Evolutionary conservation across 1,140 invertebrate species (phyloP).

Genomic region (Notospermus geniculatus): DNA sequence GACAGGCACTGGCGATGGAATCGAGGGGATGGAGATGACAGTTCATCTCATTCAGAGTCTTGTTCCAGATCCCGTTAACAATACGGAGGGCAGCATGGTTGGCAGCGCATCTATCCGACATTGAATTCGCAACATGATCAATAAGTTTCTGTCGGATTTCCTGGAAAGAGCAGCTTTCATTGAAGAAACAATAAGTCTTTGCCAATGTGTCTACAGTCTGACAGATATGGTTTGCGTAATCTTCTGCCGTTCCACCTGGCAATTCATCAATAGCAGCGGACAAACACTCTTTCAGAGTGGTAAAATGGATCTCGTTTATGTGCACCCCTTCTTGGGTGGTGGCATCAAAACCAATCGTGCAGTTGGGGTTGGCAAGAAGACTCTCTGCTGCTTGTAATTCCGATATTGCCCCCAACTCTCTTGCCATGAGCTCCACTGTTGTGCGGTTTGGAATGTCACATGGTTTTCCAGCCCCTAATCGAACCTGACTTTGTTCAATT

Average conservation of each 20-base stretch:
- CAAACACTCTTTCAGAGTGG: neutral
- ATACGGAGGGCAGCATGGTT: slow-evolving; percentile 10
- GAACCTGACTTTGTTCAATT: too few relatives aligned
- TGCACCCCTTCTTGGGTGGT: slow-evolving; percentile 12
- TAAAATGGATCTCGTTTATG: slow-evolving; percentile 7
- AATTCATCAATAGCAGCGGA: slow-evolving; percentile 2
- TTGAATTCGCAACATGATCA: slow-evolving; percentile 13
- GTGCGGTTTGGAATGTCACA: neutral
- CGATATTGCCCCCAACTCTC: neutral
- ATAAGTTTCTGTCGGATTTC: slow-evolving; percentile 11
- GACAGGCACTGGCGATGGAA: slow-evolving; percentile 11
- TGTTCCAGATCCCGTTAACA: neutral
- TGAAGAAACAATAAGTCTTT: neutral
- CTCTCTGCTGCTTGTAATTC: neutral
- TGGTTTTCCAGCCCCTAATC: too few relatives aligned
- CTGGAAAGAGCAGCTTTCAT: neutral
- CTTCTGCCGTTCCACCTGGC: slow-evolving; percentile 9
- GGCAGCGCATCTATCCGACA: slow-evolving; percentile 15
- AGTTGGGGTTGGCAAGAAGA: neutral
- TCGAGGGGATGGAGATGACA: slow-evolving; percentile 19
- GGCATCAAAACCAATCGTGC: slow-evolving; percentile 7
- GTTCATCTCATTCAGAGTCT: slow-evolving; percentile 11
- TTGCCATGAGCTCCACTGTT: slow-evolving; percentile 1
- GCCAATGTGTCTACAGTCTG: neutral
- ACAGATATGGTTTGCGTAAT: slow-evolving; percentile 5